These are phyloP conservation scores for Rotaria sp. DNA, from an alignment of 2,888 invertebrate genomes.

Conservation along the genomic window DNA sequence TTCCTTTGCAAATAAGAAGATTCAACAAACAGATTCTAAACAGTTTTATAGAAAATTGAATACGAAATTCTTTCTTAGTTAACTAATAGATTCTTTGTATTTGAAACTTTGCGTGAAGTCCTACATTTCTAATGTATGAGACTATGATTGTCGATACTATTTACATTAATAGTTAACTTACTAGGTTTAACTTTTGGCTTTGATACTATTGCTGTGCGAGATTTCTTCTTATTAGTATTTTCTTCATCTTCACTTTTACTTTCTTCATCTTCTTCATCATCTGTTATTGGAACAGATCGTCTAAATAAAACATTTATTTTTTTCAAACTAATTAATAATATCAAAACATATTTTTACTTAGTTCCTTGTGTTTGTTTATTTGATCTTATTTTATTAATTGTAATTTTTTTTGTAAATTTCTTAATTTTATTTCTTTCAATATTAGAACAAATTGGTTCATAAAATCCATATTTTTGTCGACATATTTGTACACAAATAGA, in stretches of 20 bases:
- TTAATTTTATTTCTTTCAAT: background rate
- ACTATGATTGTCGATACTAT: too few relatives aligned
- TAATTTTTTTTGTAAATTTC: background rate
- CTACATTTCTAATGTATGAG: too few relatives aligned
- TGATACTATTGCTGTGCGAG: background rate
- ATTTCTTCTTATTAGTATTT: background rate
- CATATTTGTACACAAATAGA: conserved; percentile 2
- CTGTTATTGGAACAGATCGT: background rate
- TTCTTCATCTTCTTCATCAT: background rate
- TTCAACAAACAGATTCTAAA: too few relatives aligned
- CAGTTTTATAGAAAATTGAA: too few relatives aligned
- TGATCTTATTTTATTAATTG: background rate
- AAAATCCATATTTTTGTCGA: background rate
- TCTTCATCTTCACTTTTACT: background rate
- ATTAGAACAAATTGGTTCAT: conserved; percentile 16
- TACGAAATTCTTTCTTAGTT: too few relatives aligned
- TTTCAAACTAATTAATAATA: too few relatives aligned
- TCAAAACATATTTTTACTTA: background rate
- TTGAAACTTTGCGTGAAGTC: too few relatives aligned
- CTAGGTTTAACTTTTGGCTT: background rate
- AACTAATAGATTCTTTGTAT: too few relatives aligned
- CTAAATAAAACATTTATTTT: background rate
- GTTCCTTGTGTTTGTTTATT: background rate
- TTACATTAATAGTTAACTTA: background rate
- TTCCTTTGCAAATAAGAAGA: too few relatives aligned